phyloP scores from a whole-genome alignment of 2,888 invertebrate species.

The Ferrisia virgata region DNA sequence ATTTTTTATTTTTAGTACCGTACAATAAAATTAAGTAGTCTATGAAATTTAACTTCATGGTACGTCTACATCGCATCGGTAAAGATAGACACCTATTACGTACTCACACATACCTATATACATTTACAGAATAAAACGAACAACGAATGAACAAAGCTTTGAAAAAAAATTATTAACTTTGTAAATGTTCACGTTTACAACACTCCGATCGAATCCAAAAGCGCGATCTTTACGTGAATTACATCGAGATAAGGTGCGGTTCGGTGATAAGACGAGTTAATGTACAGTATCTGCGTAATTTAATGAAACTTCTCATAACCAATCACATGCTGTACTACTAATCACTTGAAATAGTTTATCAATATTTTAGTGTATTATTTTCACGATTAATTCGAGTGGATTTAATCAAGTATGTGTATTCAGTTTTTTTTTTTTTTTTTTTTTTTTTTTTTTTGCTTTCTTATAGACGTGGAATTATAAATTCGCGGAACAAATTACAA shows the following conservation, averaged over 20 bases:
- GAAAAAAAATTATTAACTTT: too few species aligned
- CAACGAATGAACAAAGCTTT: not conserved
- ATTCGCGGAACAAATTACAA: not conserved
- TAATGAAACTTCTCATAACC: not conserved
- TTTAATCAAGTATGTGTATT: not conserved
- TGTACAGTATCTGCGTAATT: not conserved
- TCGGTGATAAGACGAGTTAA: not conserved
- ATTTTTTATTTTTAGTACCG: too few species aligned
- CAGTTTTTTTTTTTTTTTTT: not conserved
- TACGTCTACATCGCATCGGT: too few species aligned
- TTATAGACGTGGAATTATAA: slow-evolving; percentile 12
- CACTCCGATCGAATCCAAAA: not conserved
- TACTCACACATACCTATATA: too few species aligned
- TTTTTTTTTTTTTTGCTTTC: not conserved
- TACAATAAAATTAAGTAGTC: too few species aligned
- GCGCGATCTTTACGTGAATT: not conserved
- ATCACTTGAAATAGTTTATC: not conserved
- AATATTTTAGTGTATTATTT: not conserved
- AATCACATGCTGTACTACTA: not conserved
- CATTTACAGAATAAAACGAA: too few species aligned
- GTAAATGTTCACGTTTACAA: not conserved
- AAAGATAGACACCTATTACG: not conserved
- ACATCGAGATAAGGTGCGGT: not conserved
- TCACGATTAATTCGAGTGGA: not conserved
- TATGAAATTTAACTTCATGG: too few species aligned